Evolutionary conservation across 1,140 invertebrate species (phyloP).

Genomic region (Branchinecta lindahli): DNA sequence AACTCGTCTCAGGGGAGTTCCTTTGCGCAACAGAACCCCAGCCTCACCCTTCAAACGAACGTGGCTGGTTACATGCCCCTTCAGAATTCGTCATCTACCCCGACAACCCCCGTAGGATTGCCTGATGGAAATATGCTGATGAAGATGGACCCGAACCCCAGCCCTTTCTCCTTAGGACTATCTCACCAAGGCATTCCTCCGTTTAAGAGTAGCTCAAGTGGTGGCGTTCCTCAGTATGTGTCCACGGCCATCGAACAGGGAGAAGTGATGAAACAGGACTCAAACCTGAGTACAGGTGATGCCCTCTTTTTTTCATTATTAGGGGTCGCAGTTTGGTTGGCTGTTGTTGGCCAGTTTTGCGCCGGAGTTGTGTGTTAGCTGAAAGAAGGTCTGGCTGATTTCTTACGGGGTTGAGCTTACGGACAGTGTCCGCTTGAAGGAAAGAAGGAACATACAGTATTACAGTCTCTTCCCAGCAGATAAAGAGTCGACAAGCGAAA

Average conservation of each 20-base stretch:
- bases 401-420: too few species aligned
- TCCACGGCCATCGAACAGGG: constrained; percentile 15
- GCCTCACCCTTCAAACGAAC: neutral
- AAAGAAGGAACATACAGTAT: too few species aligned
- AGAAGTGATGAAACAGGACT: constrained; percentile 21
- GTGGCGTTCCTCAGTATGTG: constrained; percentile 29
- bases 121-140: constrained; percentile 17
- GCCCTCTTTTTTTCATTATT: constrained; percentile 16
- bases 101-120: constrained; percentile 13
- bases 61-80: neutral
- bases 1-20: neutral
- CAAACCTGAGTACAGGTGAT: constrained; percentile 23
- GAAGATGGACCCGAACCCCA: constrained; percentile 16
- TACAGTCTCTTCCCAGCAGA: too few species aligned
- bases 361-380: too few species aligned
- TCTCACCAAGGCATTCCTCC: constrained; percentile 14
- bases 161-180: constrained; percentile 14
- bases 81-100: neutral
- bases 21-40: neutral
- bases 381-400: too few species aligned
- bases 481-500: too few species aligned
- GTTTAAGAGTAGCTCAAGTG: neutral
- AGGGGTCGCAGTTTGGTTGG: neutral
- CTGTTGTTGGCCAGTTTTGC: too few species aligned
- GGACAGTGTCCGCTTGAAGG: too few species aligned